Evolutionary conservation across 1,140 invertebrate genomes (phyloP), one percentile per base, ranked within the genome.

Genomic region (Heliconius hewitsoni): DNA sequence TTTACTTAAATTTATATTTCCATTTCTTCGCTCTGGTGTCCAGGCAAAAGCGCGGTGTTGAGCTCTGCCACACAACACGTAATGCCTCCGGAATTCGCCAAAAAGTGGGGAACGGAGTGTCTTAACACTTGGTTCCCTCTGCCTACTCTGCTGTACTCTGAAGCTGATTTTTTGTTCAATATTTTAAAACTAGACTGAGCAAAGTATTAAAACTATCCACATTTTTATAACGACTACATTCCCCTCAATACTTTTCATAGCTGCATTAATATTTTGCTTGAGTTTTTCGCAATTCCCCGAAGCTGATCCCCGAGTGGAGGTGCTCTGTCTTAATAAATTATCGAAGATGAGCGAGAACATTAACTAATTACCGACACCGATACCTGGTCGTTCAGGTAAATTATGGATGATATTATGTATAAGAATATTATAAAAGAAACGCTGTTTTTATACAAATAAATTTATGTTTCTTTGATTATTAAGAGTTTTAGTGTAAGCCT

Each of bases 201-300:
- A 66, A 66, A 66, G 60, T 66, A 66, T 66, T 66, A 66, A 66
- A 66, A 66, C 27, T 66, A 66, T 0, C 23, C 60, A 16, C 23
- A 27, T 30, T 66, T 66, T 66, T 66, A 13, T 16, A 16, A 23
- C 55, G 8, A 85, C 60, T 66, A 85, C 81, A 83, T 82, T 77
- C 13, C 60, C 85, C 79, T 87, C 90, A 91, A 93, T 94, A 92
- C 72, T 81, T 78, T 78, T 84, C 87, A 89, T 87, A 88, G 86
- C 81, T 89, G 92, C 91, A 93, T 94, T 94, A 94, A 94, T 94
- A 94, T 94, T 94, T 94, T 90, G 92, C 88, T 92, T 89, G 90
- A 94, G 92, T 94, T 94, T 94, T 94, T 94, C 93, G 84, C 91
- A 91, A 93, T 93, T 93, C 93, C 90, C 90, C 79, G 42, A 84